Base-by-base conservation (phyloP, 1,140 invertebrate species). In the Papilio glaucus region DNA sequence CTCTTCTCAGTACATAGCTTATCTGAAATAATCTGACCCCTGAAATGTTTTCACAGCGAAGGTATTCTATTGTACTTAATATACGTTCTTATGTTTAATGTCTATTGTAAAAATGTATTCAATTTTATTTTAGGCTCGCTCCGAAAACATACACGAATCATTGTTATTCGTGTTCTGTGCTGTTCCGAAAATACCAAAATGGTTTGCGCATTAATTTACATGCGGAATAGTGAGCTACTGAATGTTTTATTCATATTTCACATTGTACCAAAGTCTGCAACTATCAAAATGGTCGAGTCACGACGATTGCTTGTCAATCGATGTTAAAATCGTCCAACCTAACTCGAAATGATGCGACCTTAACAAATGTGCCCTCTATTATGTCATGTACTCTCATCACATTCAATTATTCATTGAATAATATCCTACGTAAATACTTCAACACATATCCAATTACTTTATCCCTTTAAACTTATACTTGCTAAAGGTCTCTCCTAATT, bases 201-300 rank as follows among this genome's bases (percentile, higher is more conserved):
- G 37, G 62, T 39, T 37, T 37, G 62, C 33, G 33, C 60, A 65
- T 65, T 65, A 65, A 65, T 65, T 65, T 65, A 39, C 62, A 65
- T 65, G 18, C 62, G 33, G 33, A 38, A 65, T 41, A 65, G 29
- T 63, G 61, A 63, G 33, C 62, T 65, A 41, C 62, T 65, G 15
- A 65, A 65, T 65, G 62, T 65, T 65, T 65, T 65, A 63, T 65
- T 65, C 62, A 65, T 65, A 39, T 38, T 37, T 65, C 62, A 65
- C 37, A 62, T 37, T 62, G 26, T 62, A 62, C 33, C 49, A 57
- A 57, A 57, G 24, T 9, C 10, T 18, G 18, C 45, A 15, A 57
- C 10, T 57, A 57, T 21, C 21, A 15, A 57, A 57, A 57, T 24
- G 24, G 49, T 10, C 49, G 4, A 2, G 21, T 21, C 21, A 57